Base-by-base conservation (phyloP, 2,888 invertebrate genomes). In the Julus scanicus region DNA sequence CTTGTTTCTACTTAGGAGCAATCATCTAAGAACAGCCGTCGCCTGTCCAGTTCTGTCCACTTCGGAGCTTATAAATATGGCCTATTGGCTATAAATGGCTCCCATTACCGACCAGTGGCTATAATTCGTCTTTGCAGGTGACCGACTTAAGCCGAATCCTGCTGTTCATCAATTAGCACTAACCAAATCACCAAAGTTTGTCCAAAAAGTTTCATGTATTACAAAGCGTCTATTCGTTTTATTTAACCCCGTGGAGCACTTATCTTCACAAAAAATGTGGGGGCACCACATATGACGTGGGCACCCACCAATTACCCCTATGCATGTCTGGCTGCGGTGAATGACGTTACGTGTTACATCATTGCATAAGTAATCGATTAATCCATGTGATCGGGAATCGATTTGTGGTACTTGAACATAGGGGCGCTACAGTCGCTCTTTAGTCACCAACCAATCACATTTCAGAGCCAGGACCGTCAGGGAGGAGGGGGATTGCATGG, bases 161-260 rank as follows among this genome's bases (percentile, higher is more conserved):
- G 85, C 85, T 85, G 85, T 85, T 85, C 85, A 85, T 85, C 85
- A 85, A 85, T 85, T 85, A 85, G 49, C 49, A 44, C 85, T 85
- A 85, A 85, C 85, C 85, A 85, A 85, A 85, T 85, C 44, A 85
- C 85, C 29, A n/a, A 85, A 85, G 49, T 44, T 85, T 85, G 44
- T 9, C 20, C 84, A 15, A 85, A 85, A 80, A 80, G 80, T 80
- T 80, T 80, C 39, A 80, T 80, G 29, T 37, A 80, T 80, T 80
- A 29, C 80, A 9, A 3, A 11, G 37, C n/a, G 63, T 20, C n/a
- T 39, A 39, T 37, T 37, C 80, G 80, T 80, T 37, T 39, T 37
- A 80, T 37, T 80, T 80, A 80, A 80, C 80, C 37, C 37, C 80
- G 37, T 37, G 80, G 80, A 80, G 80, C 80, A 80, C 80, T 80